These are phyloP conservation scores for Sebastes vulpes DNA, from an alignment of 2,797 vertebrate species.

Conservation along the genomic window DNA sequence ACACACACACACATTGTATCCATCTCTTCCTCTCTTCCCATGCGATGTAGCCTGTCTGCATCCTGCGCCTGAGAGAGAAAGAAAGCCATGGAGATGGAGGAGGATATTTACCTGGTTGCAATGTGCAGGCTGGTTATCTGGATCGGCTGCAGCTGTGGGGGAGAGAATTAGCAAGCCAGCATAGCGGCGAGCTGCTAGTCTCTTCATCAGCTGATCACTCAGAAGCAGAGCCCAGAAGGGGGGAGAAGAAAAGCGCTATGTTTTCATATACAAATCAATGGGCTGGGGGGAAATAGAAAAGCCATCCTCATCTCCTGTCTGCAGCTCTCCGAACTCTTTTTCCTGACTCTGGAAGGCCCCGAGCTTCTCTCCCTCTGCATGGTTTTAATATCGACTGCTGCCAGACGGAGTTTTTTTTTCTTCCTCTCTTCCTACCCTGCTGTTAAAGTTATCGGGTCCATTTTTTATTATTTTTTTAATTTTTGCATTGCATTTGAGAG, in stretches of 20 bases:
- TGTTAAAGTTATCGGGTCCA: slow-evolving; percentile 79
- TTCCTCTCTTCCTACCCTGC: slow-evolving; percentile 60
- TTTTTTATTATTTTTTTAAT: slow-evolving; percentile 31
- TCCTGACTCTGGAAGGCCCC: slow-evolving; percentile 93
- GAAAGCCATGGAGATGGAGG: slow-evolving; percentile 72
- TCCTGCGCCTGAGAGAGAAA: slow-evolving; percentile 81
- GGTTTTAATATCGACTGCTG: slow-evolving; percentile 96
- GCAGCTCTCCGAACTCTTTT: slow-evolving; percentile 94
- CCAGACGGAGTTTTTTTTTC: slow-evolving; percentile 80
- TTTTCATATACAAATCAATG: slow-evolving; percentile 99
- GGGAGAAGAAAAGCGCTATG: slow-evolving; percentile 93
- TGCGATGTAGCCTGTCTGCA: slow-evolving; percentile 92
- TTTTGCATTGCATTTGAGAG: slow-evolving; percentile 36
- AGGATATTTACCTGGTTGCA: slow-evolving; percentile 97
- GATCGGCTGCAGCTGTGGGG: slow-evolving; percentile 94
- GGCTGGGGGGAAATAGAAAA: slow-evolving; percentile 84
- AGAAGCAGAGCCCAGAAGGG: slow-evolving; percentile 92
- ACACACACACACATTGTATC: slow-evolving; percentile 47
- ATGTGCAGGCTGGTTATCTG: slow-evolving; percentile 95
- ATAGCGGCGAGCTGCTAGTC: slow-evolving; percentile 99
- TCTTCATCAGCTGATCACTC: slow-evolving; percentile 99
- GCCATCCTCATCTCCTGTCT: slow-evolving; percentile 91
- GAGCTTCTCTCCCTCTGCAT: slow-evolving; percentile 91
- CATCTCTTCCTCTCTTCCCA: slow-evolving; percentile 77
- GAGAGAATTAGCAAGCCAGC: slow-evolving; percentile 99